Conservation (phyloP, 1,140 invertebrate species). For the Drosophila truncata region DNA sequence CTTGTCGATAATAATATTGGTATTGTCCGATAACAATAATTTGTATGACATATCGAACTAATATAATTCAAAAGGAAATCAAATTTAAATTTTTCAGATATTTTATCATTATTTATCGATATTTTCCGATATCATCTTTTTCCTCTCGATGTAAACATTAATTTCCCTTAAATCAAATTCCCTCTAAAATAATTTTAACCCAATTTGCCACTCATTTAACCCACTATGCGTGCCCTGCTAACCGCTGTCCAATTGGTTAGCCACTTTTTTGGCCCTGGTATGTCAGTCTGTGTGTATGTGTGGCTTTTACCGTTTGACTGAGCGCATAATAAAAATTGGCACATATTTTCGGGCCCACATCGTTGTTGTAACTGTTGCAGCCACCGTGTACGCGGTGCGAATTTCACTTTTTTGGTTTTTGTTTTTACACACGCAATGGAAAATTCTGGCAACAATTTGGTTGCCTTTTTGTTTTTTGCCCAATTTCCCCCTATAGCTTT, state of each 20-base stretch:
- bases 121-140: neutral
- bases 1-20: neutral
- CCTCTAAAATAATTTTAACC: neutral
- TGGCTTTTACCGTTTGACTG: slow-evolving; percentile 78
- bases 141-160: too few relatives aligned
- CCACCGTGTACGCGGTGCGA: slow-evolving; percentile 22
- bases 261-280: slow-evolving; percentile 41
- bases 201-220: neutral
- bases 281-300: slow-evolving; percentile 24
- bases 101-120: too few relatives aligned
- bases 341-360: slow-evolving; percentile 70
- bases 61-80: too few relatives aligned
- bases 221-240: slow-evolving; percentile 16
- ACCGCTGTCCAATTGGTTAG: slow-evolving; percentile 30
- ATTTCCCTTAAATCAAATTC: neutral
- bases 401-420: slow-evolving; percentile 41
- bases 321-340: slow-evolving; percentile 73
- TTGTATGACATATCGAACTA: neutral
- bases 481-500: slow-evolving; percentile 1
- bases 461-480: slow-evolving; percentile 3
- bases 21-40: neutral
- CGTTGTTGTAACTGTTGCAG: slow-evolving; percentile 32
- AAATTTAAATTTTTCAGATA: too few relatives aligned
- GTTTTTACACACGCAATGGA: neutral
- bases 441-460: slow-evolving; percentile 34